Base-by-base conservation (phyloP, 2,888 invertebrate genomes). In the Glaucopsyche alexis region DNA sequence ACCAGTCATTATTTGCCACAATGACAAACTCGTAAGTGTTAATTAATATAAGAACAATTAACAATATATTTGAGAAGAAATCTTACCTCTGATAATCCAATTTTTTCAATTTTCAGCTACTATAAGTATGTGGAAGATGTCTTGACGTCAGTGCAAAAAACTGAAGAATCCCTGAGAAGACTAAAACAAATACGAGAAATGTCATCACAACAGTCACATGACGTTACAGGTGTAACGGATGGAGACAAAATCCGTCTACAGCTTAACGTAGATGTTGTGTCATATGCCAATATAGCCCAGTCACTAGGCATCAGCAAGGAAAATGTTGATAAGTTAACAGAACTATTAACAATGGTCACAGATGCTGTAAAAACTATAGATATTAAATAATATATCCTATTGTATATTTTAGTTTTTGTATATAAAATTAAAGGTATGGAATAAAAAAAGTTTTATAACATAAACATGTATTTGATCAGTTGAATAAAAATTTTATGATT, bases 171-270 rank as follows among this genome's bases (percentile, higher is more conserved):
- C 73, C 90, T 99, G 77, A 95, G 97, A 83, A 95, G 98, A 80
- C 93, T 99, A 83, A 98, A 98, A 88, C 96, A 96, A 87, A 96
- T 96, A 29, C 94, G 97, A 76, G 96, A 96, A 75, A 94, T 94
- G 82, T 82, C 84, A 69, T 82, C 86, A 75, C 85, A 84, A 45
- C 89, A 87, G 85, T 88, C 87, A 73, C 90, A 85, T 74, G 95
- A 94, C 76, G 90, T 84, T 77, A 93, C 93, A 67, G 95, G 95
- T n/a, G 90, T 95, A 77, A 95, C 95, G 42, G 99, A 99, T 84
- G 99, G 99, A 84, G 98, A 98, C 84, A 99, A 99, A 91, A 99
- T 99, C 83, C 94, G 98, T 66, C 94, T 96, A 74, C 99, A 99
- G 85, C 94, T 99, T 49, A 95, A 96, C 79, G 95, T 98, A 29